These are phyloP conservation scores for Furnarius figulus DNA, from an alignment of 2,113 vertebrate genomes.

Conservation along the genomic window DNA sequence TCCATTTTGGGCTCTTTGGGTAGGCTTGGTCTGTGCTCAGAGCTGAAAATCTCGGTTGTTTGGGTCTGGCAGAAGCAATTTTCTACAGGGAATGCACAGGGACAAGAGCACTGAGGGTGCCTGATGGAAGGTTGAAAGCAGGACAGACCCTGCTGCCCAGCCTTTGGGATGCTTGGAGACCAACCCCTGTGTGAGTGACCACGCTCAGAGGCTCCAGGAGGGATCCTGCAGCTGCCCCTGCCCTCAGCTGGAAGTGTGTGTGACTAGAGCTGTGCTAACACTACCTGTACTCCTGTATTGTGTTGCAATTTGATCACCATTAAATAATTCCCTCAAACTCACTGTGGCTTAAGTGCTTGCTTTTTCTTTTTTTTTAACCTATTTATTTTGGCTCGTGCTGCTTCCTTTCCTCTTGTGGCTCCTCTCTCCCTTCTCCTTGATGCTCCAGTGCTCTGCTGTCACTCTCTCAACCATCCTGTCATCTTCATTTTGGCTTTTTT, in stretches of 20 bases:
- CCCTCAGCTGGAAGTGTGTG: background rate
- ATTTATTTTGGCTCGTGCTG: fast-evolving
- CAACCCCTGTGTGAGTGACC: background rate
- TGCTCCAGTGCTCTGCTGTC: background rate
- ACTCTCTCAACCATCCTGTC: background rate
- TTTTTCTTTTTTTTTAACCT: background rate
- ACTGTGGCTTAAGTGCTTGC: background rate
- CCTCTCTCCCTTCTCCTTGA: background rate
- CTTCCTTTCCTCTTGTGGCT: background rate
- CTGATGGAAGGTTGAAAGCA: background rate
- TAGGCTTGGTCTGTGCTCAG: background rate
- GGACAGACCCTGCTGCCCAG: background rate
- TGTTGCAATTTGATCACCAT: background rate
- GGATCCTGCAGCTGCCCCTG: background rate
- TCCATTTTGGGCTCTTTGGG: background rate
- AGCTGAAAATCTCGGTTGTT: background rate
- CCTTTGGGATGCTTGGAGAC: fast-evolving
- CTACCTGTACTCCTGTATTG: background rate
- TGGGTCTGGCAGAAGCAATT: background rate
- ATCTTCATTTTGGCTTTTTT: background rate
- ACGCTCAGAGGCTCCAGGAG: fast-evolving
- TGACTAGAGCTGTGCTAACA: background rate
- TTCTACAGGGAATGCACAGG: background rate
- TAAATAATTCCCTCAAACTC: slow-evolving; percentile 3
- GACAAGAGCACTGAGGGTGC: background rate